phyloP scores from a whole-genome alignment of 2,797 vertebrate genomes.

The Phyllotis vaccarum region DNA sequence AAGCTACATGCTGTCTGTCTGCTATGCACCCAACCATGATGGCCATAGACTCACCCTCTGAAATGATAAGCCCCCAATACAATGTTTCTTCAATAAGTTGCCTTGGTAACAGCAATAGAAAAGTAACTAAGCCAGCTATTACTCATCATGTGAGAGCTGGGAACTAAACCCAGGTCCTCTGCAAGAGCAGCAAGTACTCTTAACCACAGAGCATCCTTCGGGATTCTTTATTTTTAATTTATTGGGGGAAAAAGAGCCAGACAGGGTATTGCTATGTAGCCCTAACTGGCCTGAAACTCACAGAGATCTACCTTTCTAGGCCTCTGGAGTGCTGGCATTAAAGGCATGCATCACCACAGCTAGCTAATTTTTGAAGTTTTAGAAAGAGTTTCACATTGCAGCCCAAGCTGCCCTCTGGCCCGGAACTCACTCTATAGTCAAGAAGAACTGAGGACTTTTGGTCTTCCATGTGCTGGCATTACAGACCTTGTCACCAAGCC shows the following conservation, averaged over 20 bases:
- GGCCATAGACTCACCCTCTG: background rate
- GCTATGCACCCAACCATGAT: background rate
- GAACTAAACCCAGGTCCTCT: background rate
- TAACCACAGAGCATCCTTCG: background rate
- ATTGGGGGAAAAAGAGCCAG: background rate
- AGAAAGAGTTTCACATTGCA: background rate
- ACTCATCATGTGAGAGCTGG: background rate
- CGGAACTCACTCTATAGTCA: background rate
- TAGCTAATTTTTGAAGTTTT: background rate
- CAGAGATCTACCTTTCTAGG: background rate
- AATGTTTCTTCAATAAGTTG: background rate
- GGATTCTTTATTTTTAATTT: background rate
- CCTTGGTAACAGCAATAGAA: background rate
- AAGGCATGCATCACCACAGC: background rate
- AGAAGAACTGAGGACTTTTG: background rate
- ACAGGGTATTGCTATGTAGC: background rate
- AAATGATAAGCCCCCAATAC: background rate
- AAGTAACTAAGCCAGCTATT: background rate
- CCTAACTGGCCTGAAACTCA: background rate
- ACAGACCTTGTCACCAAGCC: background rate
- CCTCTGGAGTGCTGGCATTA: background rate
- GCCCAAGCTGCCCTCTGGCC: background rate
- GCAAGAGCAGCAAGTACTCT: background rate
- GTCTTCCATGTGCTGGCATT: background rate
- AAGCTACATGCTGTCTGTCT: background rate